Base-by-base conservation (phyloP, 2,797 vertebrate genomes). In the Coilia nasus region DNA sequence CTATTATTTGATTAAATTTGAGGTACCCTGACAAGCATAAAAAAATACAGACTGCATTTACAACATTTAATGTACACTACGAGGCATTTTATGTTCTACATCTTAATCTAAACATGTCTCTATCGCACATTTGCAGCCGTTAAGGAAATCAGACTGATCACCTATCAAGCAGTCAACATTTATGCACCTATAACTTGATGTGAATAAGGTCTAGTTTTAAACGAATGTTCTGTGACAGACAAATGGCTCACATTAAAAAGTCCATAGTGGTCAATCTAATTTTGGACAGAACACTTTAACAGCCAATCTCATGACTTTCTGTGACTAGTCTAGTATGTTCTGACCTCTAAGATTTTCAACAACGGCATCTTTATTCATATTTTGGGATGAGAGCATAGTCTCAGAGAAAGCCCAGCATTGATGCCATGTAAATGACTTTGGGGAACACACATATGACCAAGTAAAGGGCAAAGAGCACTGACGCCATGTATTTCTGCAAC, bases 381-480 rank as follows among this genome's bases (percentile, higher is more conserved):
- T 86, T 85, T 87, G 50, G 35, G 83, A 82, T 86, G 82, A 87
- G 81, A 71, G 12, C 14, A 59, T 50, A 50, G 84, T 71, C 46
- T 67, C 83, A 83, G 84, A 86, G 83, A 88, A 86, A 85, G 84
- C 14, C 25, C 46, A 46, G 87, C 82, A 83, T 88, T 85, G 80
- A 75, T 85, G 83, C 50, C 19, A 89, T 90, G 88, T 56, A 87
- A 89, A 89, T 90, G 60, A 85, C 81, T 81, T 85, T 19, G 80
- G 41, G 81, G 57, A 25, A 80, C 11, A 23, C 57, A 81, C 2
- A 54, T 81, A 21, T 28, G 17, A 17, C 83, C 56, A 28, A 10
- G 31, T 80, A 78, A 35, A 44, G 78, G 35, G 25, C 59, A 67
- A 12, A 56, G 15, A 57, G 25, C n/a, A 64, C 12, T 25, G 7